phyloP scores from a whole-genome alignment of 2,113 vertebrate species.

The Tringa solitaria region DNA sequence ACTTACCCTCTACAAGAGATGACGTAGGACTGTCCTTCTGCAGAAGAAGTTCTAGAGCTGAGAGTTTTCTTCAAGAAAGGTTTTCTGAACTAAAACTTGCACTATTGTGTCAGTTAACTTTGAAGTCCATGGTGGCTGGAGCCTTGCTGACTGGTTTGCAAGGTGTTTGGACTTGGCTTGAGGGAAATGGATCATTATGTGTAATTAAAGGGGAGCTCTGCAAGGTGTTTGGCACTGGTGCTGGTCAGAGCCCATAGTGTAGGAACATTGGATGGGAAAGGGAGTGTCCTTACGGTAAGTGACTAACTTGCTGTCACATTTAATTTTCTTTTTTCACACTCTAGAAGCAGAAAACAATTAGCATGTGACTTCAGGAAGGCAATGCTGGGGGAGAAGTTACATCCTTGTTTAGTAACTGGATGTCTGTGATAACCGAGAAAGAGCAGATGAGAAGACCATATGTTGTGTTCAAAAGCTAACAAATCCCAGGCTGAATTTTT shows the following conservation, averaged over 20 bases:
- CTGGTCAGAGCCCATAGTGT: background rate
- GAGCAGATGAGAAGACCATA: background rate
- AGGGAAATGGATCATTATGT: background rate
- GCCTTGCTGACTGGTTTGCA: background rate
- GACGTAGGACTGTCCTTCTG: background rate
- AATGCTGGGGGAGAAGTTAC: background rate
- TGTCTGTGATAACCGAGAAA: background rate
- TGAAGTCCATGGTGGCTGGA: background rate
- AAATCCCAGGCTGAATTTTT: background rate
- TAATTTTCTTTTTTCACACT: background rate
- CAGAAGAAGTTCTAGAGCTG: background rate
- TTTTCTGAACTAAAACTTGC: background rate
- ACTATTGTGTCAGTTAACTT: background rate
- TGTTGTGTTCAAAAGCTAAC: background rate
- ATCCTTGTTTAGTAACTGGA: background rate
- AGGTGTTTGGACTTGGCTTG: background rate
- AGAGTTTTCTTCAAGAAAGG: background rate
- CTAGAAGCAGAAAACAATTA: background rate
- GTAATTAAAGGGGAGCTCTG: background rate
- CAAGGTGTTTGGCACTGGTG: background rate
- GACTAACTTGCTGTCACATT: background rate
- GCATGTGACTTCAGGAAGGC: background rate
- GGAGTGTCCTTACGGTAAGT: background rate
- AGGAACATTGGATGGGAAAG: background rate
- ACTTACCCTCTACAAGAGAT: background rate